Evolutionary conservation across 2,888 invertebrate species (phyloP).

Genomic region (Danaus chrysippus): DNA sequence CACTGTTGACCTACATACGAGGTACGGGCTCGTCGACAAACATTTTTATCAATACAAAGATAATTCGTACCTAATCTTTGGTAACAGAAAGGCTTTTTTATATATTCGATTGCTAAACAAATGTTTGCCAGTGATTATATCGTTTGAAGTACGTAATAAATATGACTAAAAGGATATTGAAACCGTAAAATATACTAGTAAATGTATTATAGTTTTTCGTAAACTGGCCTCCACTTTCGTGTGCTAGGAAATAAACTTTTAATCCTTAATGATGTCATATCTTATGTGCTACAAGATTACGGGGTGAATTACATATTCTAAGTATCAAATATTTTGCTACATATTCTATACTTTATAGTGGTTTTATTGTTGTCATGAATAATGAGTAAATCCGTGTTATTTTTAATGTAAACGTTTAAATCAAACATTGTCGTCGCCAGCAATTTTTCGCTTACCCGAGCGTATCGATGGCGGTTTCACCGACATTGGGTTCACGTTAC

Average conservation of each 20-base stretch:
- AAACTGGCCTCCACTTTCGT: background rate
- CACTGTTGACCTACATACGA: constrained; percentile 40
- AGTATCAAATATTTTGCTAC: background rate
- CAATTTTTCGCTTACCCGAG: constrained; percentile 67
- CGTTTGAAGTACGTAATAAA: constrained; percentile 7
- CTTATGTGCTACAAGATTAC: background rate
- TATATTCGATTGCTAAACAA: constrained; percentile 22
- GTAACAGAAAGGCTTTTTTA: constrained; percentile 20
- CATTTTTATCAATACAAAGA: constrained; percentile 44
- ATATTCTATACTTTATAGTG: background rate
- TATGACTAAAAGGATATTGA: background rate
- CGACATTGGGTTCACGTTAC: constrained; percentile 69
- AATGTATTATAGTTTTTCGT: too few relatives aligned
- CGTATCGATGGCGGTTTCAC: constrained; percentile 63
- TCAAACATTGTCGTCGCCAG: constrained; percentile 55
- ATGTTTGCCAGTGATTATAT: constrained; percentile 10
- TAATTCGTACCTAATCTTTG: constrained; percentile 38
- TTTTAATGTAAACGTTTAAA: constrained; percentile 51
- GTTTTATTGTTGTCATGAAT: constrained; percentile 4
- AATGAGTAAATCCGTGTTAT: constrained; percentile 10
- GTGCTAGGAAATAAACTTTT: background rate
- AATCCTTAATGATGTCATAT: constrained; percentile 32
- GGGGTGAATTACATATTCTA: background rate
- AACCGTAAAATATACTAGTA: too few relatives aligned
- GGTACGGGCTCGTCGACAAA: constrained; percentile 40